Evolutionary conservation across 2,888 invertebrate genomes (phyloP).

Genomic region (Thereva nobilitata): DNA sequence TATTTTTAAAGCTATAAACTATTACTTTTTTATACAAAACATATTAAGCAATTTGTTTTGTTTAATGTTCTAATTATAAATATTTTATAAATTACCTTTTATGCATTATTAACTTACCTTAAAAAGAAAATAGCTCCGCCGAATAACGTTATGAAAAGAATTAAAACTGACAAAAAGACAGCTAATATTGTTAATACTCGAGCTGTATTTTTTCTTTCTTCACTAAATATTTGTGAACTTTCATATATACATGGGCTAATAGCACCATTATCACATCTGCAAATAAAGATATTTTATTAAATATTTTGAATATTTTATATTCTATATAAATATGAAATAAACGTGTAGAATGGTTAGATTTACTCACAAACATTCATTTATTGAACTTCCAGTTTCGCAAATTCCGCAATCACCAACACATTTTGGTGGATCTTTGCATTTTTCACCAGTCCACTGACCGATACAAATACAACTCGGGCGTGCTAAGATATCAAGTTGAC

Average conservation of each 20-base stretch:
- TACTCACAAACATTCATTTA: constrained; percentile 56
- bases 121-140: constrained; percentile 54
- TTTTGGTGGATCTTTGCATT: constrained; percentile 61
- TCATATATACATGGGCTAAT: constrained; percentile 55
- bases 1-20: too few relatives aligned
- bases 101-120: constrained; percentile 54
- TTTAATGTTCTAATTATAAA: too few relatives aligned
- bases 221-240: constrained; percentile 54
- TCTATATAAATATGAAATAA: neutral
- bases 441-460: constrained; percentile 63
- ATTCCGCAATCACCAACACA: constrained; percentile 55
- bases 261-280: constrained; percentile 50
- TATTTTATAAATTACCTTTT: neutral
- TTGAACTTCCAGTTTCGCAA: constrained; percentile 54
- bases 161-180: constrained; percentile 50
- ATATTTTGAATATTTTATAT: neutral
- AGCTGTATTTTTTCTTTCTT: constrained; percentile 47
- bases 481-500: constrained; percentile 61
- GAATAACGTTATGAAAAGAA: constrained; percentile 51
- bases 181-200: constrained; percentile 52
- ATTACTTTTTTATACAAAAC: too few relatives aligned
- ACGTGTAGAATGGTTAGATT: neutral
- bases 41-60: too few relatives aligned
- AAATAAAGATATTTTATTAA: constrained; percentile 39
- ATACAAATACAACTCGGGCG: constrained; percentile 63